phyloP scores from a whole-genome alignment of 2,888 invertebrate genomes.

The Lutraria lutraria region DNA sequence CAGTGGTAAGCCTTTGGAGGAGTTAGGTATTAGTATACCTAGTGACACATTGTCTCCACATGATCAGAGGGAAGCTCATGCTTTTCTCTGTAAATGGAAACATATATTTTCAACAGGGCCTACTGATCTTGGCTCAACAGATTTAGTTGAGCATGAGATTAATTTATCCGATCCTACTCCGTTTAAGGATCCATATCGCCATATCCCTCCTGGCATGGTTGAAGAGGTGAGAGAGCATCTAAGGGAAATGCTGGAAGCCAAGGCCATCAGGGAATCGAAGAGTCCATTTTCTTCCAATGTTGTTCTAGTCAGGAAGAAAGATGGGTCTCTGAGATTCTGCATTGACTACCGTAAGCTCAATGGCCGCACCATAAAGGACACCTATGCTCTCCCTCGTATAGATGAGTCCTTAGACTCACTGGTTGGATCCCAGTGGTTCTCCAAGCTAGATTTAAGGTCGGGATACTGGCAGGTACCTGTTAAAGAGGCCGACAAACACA shows the following conservation, averaged over 20 bases:
- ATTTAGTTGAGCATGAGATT: conserved; percentile 47
- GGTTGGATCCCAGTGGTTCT: background rate
- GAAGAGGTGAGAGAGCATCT: conserved; percentile 57
- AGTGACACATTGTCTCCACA: background rate
- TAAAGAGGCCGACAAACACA: background rate
- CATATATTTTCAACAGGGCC: conserved; percentile 6
- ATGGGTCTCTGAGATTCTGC: background rate
- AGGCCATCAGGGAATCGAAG: conserved; percentile 2
- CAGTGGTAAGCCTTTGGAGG: too few species aligned
- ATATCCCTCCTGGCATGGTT: conserved; percentile 48
- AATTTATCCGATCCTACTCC: conserved; percentile 41
- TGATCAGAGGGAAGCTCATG: background rate
- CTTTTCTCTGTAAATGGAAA: conserved; percentile 1
- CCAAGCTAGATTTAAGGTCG: background rate
- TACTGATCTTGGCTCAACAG: conserved; percentile 19
- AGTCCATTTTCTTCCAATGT: background rate
- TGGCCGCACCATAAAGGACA: background rate
- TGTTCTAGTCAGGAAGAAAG: too few species aligned
- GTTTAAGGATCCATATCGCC: conserved; percentile 46
- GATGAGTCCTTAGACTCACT: background rate
- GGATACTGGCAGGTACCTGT: background rate
- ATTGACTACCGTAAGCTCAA: background rate
- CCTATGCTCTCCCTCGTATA: too few species aligned
- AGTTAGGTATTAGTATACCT: background rate
- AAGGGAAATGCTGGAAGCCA: conserved; percentile 38